Base-by-base conservation (phyloP, 2,888 invertebrate species). In the Congeria kusceri region DNA sequence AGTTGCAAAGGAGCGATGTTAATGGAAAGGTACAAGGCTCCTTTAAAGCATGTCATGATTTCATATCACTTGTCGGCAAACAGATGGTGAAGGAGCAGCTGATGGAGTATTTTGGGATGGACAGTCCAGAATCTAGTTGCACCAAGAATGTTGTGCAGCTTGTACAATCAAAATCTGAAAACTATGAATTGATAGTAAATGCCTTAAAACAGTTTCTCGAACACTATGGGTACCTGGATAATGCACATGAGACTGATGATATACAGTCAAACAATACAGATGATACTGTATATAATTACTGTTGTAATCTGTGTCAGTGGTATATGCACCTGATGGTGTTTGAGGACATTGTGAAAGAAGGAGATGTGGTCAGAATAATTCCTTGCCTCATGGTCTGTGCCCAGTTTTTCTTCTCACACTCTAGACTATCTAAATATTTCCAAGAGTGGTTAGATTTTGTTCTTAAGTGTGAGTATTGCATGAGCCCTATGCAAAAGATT, bases 11-110 rank as follows among this genome's bases (percentile, higher is more conserved):
- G 11, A 63, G 2, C n/a, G 65, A 62, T 28, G 56, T 58, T 1
- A 73, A 66, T 47, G 66, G 63, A n/a, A 69, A 69, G 27, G 44
- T 46, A 3, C 39, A 66, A 49, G 59, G 59, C 2, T 29, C 56
- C 13, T 66, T 73, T 66, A 58, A 62, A 61, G 7, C 27, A 11
- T 56, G 47, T 25, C 32, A 59, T 27, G 66, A 53, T 29, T 67
- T 61, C 23, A 29, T 61, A 11, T n/a, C 59, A 44, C 18, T 67
- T 0, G 67, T 64, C 5, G 25, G 77, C 72, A 77, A 93, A 90
- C 95, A 96, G 46, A 94, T 96, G 59, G 95, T 95, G 23, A 95
- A 96, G 84, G 96, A 96, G 88, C 91, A 96, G 56, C 87, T 96
- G 59, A 95, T 95, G 3, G 95, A 95, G 7, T 95, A 95, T 86